A percentile compares a stretch with the other conserved stretches of the same genome.
Conservation (phyloP, 92 coral and sea anemone genomes). For the Epizoanthus ramosus region DNA sequence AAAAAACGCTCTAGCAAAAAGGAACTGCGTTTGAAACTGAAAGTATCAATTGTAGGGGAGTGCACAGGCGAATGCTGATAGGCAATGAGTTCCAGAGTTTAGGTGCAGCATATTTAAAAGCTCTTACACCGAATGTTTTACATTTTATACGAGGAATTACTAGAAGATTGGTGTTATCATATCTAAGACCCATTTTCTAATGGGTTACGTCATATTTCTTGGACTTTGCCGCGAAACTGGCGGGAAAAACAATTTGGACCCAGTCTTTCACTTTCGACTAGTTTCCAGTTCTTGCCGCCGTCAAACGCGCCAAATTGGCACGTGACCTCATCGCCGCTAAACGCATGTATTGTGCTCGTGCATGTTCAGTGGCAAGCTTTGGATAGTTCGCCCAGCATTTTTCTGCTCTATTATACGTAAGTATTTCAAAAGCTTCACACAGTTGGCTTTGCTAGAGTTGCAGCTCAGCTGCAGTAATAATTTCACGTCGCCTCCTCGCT, state of each 20-base stretch:
- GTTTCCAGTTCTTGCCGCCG: slow-evolving; percentile 86
- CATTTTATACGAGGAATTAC: too few relatives aligned
- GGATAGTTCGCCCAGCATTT: slow-evolving; percentile 50
- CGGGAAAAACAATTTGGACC: neutral
- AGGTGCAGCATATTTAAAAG: too few relatives aligned
- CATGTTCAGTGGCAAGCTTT: slow-evolving; percentile 72
- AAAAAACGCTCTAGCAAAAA: too few relatives aligned
- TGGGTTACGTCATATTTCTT: too few relatives aligned
- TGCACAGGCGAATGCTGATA: too few relatives aligned
- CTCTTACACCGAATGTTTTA: too few relatives aligned
- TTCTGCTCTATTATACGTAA: slow-evolving; percentile 87
- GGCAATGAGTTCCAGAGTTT: too few relatives aligned
- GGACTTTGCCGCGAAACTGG: neutral
- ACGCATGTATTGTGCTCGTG: slow-evolving; percentile 99
- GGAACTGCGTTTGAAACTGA: too few relatives aligned
- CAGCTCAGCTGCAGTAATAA: neutral
- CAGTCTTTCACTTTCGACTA: slow-evolving; percentile 7
- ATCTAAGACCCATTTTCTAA: too few relatives aligned
- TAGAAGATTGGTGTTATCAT: too few relatives aligned
- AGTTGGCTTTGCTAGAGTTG: slow-evolving; percentile 8
- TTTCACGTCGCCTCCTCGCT: neutral
- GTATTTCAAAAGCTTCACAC: slow-evolving; percentile 48
- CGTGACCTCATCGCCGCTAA: slow-evolving; percentile 88
- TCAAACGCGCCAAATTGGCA: slow-evolving; percentile 90
- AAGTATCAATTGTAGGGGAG: too few relatives aligned